phyloP scores from a whole-genome alignment of 2,888 invertebrate genomes.

The Hyposoter dolosus region DNA sequence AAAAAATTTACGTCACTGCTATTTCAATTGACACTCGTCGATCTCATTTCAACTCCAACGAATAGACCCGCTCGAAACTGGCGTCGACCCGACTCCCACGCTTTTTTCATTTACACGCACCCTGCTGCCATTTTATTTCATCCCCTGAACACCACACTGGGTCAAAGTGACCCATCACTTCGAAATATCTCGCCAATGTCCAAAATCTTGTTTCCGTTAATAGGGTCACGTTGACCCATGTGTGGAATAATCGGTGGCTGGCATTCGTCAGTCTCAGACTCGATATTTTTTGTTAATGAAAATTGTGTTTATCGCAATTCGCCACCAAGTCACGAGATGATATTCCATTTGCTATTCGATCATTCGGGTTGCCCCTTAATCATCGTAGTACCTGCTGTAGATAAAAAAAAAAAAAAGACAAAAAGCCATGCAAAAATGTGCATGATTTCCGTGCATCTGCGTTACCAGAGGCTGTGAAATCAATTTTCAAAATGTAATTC shows the following conservation, averaged over 20 bases:
- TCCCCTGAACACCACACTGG: neutral
- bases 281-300: neutral
- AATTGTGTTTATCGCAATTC: neutral
- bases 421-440: conserved; percentile 5
- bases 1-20: conserved; percentile 55
- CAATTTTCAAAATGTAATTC: conserved; percentile 38
- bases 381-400: neutral
- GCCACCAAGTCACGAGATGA: neutral
- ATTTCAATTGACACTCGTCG: conserved; percentile 52
- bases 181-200: neutral
- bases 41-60: conserved; percentile 39
- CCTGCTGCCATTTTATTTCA: neutral
- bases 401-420: neutral
- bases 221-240: neutral
- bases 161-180: neutral
- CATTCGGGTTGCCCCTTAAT: neutral
- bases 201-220: neutral
- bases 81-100: neutral
- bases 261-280: neutral
- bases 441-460: conserved; percentile 24
- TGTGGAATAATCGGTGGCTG: neutral
- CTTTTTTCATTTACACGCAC: neutral
- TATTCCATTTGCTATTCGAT: neutral
- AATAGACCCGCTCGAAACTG: neutral
- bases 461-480: conserved; percentile 58